phyloP scores from a whole-genome alignment of 2,113 vertebrate species.

The Mirza zaza region DNA sequence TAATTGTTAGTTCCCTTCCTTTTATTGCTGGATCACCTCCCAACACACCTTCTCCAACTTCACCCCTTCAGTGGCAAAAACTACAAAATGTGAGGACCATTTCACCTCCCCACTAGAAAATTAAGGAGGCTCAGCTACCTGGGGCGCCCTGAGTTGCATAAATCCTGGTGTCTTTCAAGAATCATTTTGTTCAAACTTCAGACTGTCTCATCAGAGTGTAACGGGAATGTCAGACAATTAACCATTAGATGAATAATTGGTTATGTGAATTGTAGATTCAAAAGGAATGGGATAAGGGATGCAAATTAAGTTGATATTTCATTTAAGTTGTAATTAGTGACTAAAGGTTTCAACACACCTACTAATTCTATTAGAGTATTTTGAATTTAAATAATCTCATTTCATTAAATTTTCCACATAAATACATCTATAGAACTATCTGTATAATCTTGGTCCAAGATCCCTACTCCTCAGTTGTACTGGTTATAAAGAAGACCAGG shows the following conservation, averaged over 20 bases:
- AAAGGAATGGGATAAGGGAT: neutral
- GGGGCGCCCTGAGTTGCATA: neutral
- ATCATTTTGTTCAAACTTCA: slow-evolving; percentile 28
- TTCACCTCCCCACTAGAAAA: neutral
- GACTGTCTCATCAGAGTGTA: slow-evolving; percentile 21
- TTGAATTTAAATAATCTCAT: slow-evolving; percentile 27
- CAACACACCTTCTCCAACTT: neutral
- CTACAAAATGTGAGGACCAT: neutral
- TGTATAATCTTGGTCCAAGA: neutral
- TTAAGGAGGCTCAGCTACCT: neutral
- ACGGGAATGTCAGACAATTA: slow-evolving; percentile 9
- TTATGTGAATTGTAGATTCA: slow-evolving; percentile 4
- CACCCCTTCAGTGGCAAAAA: neutral
- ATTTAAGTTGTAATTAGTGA: slow-evolving; percentile 58
- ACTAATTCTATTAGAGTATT: slow-evolving; percentile 27
- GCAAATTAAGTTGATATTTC: slow-evolving; percentile 35
- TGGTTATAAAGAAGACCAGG: neutral
- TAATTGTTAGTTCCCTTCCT: neutral
- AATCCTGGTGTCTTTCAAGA: slow-evolving; percentile 25
- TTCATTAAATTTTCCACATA: slow-evolving; percentile 27
- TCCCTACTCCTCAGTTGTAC: neutral
- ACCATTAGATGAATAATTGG: slow-evolving; percentile 30
- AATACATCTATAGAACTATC: neutral
- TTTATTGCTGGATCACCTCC: neutral
- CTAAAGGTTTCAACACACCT: neutral